Percentiles rank a stretch among this genome's conserved stretches.
These are phyloP conservation scores for Chrysocyon brachyurus DNA, from an alignment of 2,797 vertebrate species.

Conservation along the genomic window DNA sequence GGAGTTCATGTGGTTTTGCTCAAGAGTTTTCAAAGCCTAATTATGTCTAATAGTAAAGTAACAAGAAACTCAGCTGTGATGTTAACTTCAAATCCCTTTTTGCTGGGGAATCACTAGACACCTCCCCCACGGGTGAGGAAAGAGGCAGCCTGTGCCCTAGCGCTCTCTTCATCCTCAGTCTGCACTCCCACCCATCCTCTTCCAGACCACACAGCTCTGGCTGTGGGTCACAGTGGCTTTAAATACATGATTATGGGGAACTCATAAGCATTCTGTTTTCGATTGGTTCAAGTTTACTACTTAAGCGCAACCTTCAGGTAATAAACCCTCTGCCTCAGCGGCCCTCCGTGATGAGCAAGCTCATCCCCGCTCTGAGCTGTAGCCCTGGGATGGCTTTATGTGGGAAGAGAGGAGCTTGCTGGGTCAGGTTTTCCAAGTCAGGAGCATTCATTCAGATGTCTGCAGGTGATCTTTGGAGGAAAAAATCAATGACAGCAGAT, in stretches of 20 bases:
- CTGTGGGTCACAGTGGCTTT: background rate
- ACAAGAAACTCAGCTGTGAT: background rate
- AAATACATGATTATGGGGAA: background rate
- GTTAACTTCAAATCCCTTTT: background rate
- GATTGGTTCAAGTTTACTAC: background rate
- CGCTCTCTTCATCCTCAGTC: constrained; percentile 54
- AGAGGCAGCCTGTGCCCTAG: background rate
- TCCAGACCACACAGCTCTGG: background rate
- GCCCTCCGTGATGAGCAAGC: background rate
- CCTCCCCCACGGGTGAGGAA: background rate
- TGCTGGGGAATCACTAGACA: background rate
- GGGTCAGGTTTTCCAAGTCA: background rate
- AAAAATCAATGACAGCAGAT: background rate
- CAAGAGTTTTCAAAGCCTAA: background rate
- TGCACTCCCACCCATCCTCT: background rate
- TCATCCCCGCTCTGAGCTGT: background rate
- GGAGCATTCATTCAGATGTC: background rate
- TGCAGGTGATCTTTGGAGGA: background rate
- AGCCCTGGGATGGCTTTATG: background rate
- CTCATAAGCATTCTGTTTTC: background rate
- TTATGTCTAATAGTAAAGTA: background rate
- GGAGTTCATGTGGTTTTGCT: background rate
- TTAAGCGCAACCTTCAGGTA: background rate
- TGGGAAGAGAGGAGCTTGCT: background rate
- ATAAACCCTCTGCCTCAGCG: background rate